Evolutionary conservation across 2,888 invertebrate species (phyloP).

Genomic region (Perithous albicinctus): DNA sequence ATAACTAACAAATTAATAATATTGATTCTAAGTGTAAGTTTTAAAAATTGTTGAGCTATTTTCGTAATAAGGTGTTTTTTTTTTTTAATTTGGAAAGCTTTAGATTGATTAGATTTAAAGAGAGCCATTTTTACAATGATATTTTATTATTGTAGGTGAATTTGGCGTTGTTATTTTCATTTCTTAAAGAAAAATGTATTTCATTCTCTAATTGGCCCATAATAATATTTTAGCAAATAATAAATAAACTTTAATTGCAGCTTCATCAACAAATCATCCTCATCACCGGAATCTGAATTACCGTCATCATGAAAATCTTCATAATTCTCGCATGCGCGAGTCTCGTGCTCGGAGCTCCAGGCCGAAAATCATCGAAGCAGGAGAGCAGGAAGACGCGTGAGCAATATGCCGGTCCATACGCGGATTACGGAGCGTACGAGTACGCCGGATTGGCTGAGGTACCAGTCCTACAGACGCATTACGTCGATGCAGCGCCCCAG

Average conservation of each 20-base stretch:
- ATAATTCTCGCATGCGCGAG: conserved; percentile 69
- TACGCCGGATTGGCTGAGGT: conserved; percentile 70
- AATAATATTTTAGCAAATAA: not conserved
- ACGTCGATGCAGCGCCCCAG: conserved; percentile 69
- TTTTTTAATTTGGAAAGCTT: too few species aligned
- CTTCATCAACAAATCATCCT: too few species aligned
- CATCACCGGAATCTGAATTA: not conserved
- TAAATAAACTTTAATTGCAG: conserved; percentile 13
- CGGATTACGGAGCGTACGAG: conserved; percentile 67
- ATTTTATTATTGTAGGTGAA: too few species aligned
- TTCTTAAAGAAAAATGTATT: too few species aligned
- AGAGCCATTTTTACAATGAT: too few species aligned
- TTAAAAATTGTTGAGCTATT: not conserved
- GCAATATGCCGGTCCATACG: conserved; percentile 66
- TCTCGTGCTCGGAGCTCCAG: conserved; percentile 66
- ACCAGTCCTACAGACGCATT: conserved; percentile 64
- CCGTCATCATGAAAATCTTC: conserved; percentile 66
- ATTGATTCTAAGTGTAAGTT: not conserved
- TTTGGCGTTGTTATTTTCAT: too few species aligned
- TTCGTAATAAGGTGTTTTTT: too few species aligned
- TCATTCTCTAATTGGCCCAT: too few species aligned
- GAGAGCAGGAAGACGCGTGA: conserved; percentile 67
- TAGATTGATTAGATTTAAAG: too few species aligned
- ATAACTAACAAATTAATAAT: not conserved
- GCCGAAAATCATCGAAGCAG: conserved; percentile 56